Percentiles rank a stretch among this genome's conserved stretches.
Conservation (phyloP, 2,888 invertebrate species). For the Tetrapedia diversipes region DNA sequence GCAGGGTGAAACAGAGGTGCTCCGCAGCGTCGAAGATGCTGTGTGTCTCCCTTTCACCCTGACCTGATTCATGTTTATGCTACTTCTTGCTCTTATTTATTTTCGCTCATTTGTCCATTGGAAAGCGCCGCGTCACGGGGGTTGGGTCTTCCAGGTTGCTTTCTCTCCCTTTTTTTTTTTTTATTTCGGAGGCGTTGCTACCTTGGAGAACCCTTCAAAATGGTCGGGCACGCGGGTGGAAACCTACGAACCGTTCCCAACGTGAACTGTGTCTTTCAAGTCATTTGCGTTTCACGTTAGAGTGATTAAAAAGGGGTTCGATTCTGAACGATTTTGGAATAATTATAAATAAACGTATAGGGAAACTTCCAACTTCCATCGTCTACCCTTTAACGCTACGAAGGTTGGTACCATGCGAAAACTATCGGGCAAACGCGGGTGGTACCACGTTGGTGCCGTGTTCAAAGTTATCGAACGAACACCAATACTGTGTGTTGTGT, state of each 20-base stretch:
- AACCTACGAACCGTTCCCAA: conserved; percentile 3
- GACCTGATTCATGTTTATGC: conserved; percentile 55
- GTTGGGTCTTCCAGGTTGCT: conserved; percentile 49
- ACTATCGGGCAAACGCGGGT: too few species aligned
- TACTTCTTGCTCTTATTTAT: conserved; percentile 51
- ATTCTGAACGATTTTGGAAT: not conserved
- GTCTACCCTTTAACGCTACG: too few species aligned
- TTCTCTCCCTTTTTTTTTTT: not conserved
- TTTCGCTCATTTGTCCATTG: conserved; percentile 52
- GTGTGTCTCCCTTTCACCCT: conserved; percentile 27
- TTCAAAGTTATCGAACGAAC: too few species aligned
- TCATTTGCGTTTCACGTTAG: too few species aligned
- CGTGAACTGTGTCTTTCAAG: too few species aligned
- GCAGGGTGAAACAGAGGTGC: conserved; percentile 18
- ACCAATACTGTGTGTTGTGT: too few species aligned
- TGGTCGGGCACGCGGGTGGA: not conserved
- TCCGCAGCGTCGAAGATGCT: too few species aligned
- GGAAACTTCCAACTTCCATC: too few species aligned
- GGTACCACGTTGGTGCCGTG: too few species aligned
- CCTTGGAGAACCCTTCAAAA: not conserved
- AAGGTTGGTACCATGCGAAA: too few species aligned
- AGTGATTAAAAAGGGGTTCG: too few species aligned
- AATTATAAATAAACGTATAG: too few species aligned
- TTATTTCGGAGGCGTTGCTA: not conserved
- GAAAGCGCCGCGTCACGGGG: conserved; percentile 61